phyloP scores from a whole-genome alignment of 2,797 vertebrate species.

The Neostethus bicornis region DNA sequence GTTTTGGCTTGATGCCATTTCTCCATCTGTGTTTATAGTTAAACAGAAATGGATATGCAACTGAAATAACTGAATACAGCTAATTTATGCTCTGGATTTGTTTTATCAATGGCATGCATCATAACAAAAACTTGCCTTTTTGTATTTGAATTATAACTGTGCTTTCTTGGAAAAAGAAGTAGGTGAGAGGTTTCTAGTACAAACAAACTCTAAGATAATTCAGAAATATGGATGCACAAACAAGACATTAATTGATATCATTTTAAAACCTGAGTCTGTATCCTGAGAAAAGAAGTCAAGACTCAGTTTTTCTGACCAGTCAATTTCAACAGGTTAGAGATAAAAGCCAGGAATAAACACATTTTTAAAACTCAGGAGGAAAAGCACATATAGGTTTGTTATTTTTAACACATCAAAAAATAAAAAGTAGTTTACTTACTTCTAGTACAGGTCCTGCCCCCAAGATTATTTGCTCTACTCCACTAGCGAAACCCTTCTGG shows the following conservation, averaged over 20 bases:
- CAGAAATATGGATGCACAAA: background rate
- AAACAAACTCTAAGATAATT: no score
- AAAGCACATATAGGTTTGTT: background rate
- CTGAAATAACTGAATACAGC: no score
- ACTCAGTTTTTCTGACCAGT: no score
- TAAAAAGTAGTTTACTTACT: conserved; percentile 76
- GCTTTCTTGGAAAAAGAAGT: no score
- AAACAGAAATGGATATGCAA: no score
- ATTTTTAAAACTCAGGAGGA: background rate
- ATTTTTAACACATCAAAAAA: background rate
- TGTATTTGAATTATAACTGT: no score
- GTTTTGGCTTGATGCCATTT: background rate
- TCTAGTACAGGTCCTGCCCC: conserved; percentile 97
- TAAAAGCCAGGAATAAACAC: background rate
- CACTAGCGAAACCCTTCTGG: conserved; percentile 98
- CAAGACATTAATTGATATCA: no score
- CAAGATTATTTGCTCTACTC: conserved; percentile 98
- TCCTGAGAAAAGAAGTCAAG: no score
- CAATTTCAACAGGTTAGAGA: no score
- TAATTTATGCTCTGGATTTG: no score
- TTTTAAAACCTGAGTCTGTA: no score
- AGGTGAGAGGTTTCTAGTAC: background rate
- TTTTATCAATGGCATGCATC: no score
- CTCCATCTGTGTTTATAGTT: background rate
- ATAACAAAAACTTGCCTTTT: background rate